Base-by-base conservation (phyloP, 2,888 invertebrate species). In the Dryadula phaetusa region DNA sequence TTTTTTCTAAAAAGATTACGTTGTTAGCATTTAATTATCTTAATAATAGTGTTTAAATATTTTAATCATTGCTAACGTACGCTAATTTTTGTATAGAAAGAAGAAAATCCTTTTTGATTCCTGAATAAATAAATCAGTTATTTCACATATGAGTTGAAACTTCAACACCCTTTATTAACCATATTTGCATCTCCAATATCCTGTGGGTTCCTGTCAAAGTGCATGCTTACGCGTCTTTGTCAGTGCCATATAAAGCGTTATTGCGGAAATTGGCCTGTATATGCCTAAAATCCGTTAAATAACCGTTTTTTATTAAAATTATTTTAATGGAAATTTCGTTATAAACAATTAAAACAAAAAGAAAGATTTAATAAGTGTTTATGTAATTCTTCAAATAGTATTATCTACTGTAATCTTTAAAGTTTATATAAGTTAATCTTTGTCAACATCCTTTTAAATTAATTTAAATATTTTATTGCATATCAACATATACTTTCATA, bases 181-280 rank as follows among this genome's bases (percentile, higher is more conserved):
- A 56, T 40, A 10, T 56, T 22, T 22, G 56, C 22, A 37, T 37
- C 20, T 40, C 37, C 20, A 56, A 40, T 40, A 40, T 40, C n/a
- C 10, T 10, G n/a, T 56, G 10, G 3, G 16, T 22, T 5, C 22
- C 3, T 8, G 10, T 10, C 22, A 22, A 40, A 25, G 16, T 52
- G n/a, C 20, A 22, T 40, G n/a, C 5, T 28, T 32, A 52, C 8
- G 16, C 25, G 28, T 52, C 28, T 16, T n/a, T 49, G 16, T 49
- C 8, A 49, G n/a, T 16, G 49, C n/a, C 25, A 8, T 25, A 25
- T 49, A 16, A 52, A 4, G 16, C 49, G 16, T 28, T 28, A 4
- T 28, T 16, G 28, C 8, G 28, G 49, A 52, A 32, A 52, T 52
- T 52, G 28, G 10, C 32, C 28, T 28, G 18, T 52, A 28, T 4